phyloP scores from a whole-genome alignment of 2,113 vertebrate species.

The Sitta europaea region DNA sequence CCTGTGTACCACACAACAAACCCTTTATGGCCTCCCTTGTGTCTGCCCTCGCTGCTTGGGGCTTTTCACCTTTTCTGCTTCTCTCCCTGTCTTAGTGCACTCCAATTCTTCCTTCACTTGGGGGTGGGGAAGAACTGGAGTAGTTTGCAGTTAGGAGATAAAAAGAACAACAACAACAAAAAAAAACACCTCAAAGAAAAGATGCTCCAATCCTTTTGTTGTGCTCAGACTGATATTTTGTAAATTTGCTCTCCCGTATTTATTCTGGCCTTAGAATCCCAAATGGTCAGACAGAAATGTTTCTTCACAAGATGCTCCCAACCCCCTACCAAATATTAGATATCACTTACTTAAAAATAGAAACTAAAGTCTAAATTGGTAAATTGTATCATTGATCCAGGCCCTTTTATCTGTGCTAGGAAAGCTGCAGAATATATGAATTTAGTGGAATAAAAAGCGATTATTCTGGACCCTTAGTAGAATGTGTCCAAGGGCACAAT shows the following conservation, averaged over 20 bases:
- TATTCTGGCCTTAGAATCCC: neutral
- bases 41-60: neutral
- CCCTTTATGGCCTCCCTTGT: conserved; percentile 25
- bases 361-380: neutral
- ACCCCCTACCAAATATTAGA: neutral
- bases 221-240: neutral
- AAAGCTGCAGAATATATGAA: neutral
- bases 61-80: conserved; percentile 31
- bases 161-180: neutral
- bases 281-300: neutral
- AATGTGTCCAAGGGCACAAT: neutral
- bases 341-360: conserved; percentile 20
- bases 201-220: neutral
- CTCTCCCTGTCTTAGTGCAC: neutral
- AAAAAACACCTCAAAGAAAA: neutral
- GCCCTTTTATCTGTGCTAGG: neutral
- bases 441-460: neutral
- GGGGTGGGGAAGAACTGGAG: neutral
- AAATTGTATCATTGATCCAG: conserved; percentile 20
- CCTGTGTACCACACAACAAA: conserved; percentile 11
- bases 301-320: neutral
- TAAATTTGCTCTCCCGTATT: neutral
- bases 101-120: neutral
- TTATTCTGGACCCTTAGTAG: neutral
- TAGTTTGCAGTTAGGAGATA: neutral